phyloP scores from a whole-genome alignment of 1,140 invertebrate species.

The Drosophila pruinosa region DNA sequence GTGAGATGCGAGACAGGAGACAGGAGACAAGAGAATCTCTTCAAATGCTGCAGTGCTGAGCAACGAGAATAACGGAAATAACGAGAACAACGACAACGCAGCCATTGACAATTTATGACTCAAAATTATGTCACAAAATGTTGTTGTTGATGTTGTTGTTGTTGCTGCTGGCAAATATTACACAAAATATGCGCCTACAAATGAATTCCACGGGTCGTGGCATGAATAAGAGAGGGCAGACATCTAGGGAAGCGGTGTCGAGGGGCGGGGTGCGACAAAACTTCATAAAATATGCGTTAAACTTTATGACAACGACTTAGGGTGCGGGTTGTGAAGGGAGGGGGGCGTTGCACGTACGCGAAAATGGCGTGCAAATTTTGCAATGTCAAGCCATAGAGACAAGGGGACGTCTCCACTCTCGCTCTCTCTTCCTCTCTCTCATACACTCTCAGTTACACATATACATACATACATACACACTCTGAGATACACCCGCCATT shows the following conservation, averaged over 20 bases:
- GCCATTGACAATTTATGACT: constrained; percentile 73
- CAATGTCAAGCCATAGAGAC: constrained; percentile 19
- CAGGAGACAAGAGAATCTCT: not conserved
- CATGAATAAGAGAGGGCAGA: constrained; percentile 1
- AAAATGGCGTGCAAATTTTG: constrained; percentile 56
- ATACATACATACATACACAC: not conserved
- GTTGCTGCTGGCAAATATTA: constrained; percentile 30
- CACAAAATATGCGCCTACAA: constrained; percentile 52
- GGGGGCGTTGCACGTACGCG: constrained; percentile 36
- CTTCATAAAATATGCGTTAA: constrained; percentile 58
- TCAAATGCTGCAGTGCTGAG: constrained; percentile 1
- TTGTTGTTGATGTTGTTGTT: constrained; percentile 21
- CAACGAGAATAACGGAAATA: not conserved
- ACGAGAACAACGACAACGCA: constrained; percentile 16
- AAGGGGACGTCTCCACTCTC: too few relatives aligned
- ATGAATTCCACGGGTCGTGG: constrained; percentile 34
- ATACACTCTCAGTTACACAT: not conserved
- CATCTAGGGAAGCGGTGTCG: not conserved
- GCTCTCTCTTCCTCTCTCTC: not conserved
- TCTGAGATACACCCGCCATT: constrained; percentile 26
- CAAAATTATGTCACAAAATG: constrained; percentile 74
- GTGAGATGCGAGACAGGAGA: too few relatives aligned
- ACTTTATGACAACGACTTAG: constrained; percentile 50
- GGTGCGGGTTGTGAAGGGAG: not conserved
- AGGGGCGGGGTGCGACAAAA: constrained; percentile 16